Evolutionary conservation across 2,888 invertebrate species (phyloP), one percentile per base, ranked within the genome.

Genomic region (Polylopha cassiicola): DNA sequence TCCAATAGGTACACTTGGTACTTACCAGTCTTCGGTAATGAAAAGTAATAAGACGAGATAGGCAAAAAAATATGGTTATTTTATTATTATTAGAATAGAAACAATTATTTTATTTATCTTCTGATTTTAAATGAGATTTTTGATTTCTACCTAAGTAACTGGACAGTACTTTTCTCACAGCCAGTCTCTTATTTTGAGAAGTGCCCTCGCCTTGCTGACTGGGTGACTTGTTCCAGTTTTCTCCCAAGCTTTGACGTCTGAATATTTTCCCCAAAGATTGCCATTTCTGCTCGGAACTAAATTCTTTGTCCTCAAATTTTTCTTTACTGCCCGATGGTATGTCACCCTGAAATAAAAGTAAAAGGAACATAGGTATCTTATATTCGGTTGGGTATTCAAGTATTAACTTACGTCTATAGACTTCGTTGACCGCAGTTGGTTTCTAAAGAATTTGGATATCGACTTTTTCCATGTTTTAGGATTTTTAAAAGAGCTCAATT

Each of bases 201-300:
- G 80, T 72, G 48, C 61, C 54, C 53, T 80, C 81, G 32, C 72
- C 81, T 50, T 67, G 70, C 42, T 65, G 63, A 46, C 51, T 69
- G 15, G 71, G 31, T 3, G 71, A 53, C 50, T 74, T 81, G 42
- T 60, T 73, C 70, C 73, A 75, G 33, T 73, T 65, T 43, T 84
- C 82, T 11, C 55, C 67, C 47, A 77, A 73, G 55, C 76, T 81
- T 66, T 82, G 81, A 32, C 85, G 82, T 47, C 76, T 66, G 50
- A 85, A 85, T 30, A 84, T 72, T 68, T 85, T 85, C 0, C 85
- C 85, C 46, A 85, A 53, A 17, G 84, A 84, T 53, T 85, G 85
- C 84, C 85, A 85, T 55, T 84, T 85, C 50, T 80, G 84, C 46
- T 85, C 84, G 28, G 73, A 69, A 43, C 55, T 67, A 36, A 81